Percentiles rank a stretch among this genome's conserved stretches.
Evolutionary conservation across 2,113 vertebrate genomes (phyloP).

Genomic region (Gymnobelideus leadbeateri): DNA sequence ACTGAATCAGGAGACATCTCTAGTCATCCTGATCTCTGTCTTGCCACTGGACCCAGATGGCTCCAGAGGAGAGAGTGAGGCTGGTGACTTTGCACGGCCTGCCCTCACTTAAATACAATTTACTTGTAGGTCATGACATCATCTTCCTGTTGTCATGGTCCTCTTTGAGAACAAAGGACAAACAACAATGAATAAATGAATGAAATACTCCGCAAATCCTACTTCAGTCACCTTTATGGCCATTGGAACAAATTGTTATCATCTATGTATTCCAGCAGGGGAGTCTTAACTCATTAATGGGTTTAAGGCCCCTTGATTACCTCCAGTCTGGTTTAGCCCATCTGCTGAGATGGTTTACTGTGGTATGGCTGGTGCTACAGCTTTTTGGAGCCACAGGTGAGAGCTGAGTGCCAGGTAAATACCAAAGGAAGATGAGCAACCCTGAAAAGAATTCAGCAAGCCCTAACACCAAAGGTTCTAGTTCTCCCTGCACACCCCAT

Average conservation of each 20-base stretch:
- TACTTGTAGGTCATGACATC: too few relatives aligned
- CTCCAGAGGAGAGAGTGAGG: too few relatives aligned
- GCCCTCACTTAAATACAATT: too few relatives aligned
- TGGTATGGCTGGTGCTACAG: too few relatives aligned
- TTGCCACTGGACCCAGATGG: too few relatives aligned
- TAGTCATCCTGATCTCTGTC: background rate
- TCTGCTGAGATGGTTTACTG: background rate
- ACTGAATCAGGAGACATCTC: background rate
- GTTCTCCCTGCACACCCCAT: background rate
- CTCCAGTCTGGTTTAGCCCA: background rate
- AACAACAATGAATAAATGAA: background rate
- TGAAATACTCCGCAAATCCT: background rate
- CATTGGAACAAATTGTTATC: background rate
- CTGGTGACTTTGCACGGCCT: too few relatives aligned
- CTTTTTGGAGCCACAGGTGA: too few relatives aligned
- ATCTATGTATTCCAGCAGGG: background rate
- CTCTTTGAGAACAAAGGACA: background rate
- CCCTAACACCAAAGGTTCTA: background rate
- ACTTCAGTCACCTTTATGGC: background rate
- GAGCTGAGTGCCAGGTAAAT: background rate
- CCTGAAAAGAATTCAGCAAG: background rate
- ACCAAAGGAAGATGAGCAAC: background rate
- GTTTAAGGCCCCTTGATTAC: background rate
- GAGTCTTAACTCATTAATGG: background rate
- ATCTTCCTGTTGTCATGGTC: too few relatives aligned